Percentiles rank a stretch among this genome's conserved stretches.
Evolutionary conservation across 2,888 invertebrate genomes (phyloP).

Genomic region (Callosobruchus maculatus): DNA sequence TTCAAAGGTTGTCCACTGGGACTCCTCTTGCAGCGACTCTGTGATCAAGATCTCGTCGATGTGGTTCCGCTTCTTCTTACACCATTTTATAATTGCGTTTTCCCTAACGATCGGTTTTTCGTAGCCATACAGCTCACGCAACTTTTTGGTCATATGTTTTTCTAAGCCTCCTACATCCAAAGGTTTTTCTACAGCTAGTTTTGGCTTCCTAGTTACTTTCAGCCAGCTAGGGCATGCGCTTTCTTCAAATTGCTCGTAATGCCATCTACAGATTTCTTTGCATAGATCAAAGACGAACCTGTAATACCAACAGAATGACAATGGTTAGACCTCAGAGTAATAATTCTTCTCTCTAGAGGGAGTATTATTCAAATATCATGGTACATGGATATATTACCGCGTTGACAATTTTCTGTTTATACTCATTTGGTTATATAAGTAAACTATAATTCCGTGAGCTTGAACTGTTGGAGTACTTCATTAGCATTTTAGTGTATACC

Average conservation of each 20-base stretch:
- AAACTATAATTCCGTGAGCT: too few species aligned
- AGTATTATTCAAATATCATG: too few species aligned
- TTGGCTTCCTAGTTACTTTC: slow-evolving; percentile 41
- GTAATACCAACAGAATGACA: not conserved
- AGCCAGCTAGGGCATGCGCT: slow-evolving; percentile 53
- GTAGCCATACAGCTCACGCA: slow-evolving; percentile 54
- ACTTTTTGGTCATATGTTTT: slow-evolving; percentile 52
- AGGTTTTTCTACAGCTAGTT: slow-evolving; percentile 47
- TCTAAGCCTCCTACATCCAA: slow-evolving; percentile 51
- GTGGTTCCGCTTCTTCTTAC: slow-evolving; percentile 62
- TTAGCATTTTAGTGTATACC: too few species aligned
- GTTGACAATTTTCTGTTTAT: too few species aligned
- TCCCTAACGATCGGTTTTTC: slow-evolving; percentile 53
- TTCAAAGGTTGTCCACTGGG: slow-evolving; percentile 71
- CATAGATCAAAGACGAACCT: slow-evolving; percentile 61
- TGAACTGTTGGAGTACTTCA: too few species aligned
- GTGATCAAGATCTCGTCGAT: slow-evolving; percentile 69
- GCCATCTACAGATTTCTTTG: slow-evolving; percentile 56
- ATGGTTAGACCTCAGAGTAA: too few species aligned
- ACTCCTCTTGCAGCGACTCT: slow-evolving; percentile 69
- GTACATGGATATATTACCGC: too few species aligned
- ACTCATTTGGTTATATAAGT: too few species aligned
- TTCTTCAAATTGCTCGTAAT: slow-evolving; percentile 50
- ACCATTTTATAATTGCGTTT: slow-evolving; percentile 59
- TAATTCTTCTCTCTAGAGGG: too few species aligned